Evolutionary conservation across 1,140 invertebrate species (phyloP), one percentile per base, ranked within the genome.

Genomic region (Drosophila saltans): DNA sequence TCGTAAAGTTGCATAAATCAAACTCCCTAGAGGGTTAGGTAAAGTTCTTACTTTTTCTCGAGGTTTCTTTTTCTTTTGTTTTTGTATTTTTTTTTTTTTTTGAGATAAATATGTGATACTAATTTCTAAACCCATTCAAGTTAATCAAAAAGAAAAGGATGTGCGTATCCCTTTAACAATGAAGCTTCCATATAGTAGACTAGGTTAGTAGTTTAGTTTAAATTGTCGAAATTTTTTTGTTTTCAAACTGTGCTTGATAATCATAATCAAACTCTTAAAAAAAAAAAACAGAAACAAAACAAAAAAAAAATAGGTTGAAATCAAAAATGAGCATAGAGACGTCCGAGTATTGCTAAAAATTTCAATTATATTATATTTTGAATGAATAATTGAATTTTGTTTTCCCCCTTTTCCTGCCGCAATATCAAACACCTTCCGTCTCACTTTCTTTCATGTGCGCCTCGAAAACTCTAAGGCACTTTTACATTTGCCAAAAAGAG

Each of bases 91-190:
- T 26, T 24, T 48, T 48, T 26, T 2, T 21, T 8, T 24, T 48
- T 24, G 45, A 48, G 21, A 48, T 43, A 43, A 43, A 43, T 48
- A 48, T 52, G 45, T 52, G 45, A 52, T 52, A 52, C 7, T 52
- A 52, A 26, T 52, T 26, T 52, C 24, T 52, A 52, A 24, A 52
- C 45, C 24, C 24, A 26, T 21, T 52, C 45, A 52, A 52, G 24
- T 48, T 48, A 48, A 48, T 24, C 21, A 48, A 26, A 24, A 21
- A 2, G 24, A 24, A 48, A 26, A 21, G 8, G 41, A 3, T 16
- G n/a, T 26, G 9, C 2, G 6, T 26, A 52, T 2, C 45, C 6
- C 6, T 36, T 36, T 36, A 1, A 26, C 45, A 26, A 52, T 52
- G 45, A 52, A 3, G 45, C 45, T 52, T 52, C 45, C 45, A 52